These are phyloP conservation scores for Amphipyra berbera DNA, from an alignment of 2,888 invertebrate species.

Conservation along the genomic window DNA sequence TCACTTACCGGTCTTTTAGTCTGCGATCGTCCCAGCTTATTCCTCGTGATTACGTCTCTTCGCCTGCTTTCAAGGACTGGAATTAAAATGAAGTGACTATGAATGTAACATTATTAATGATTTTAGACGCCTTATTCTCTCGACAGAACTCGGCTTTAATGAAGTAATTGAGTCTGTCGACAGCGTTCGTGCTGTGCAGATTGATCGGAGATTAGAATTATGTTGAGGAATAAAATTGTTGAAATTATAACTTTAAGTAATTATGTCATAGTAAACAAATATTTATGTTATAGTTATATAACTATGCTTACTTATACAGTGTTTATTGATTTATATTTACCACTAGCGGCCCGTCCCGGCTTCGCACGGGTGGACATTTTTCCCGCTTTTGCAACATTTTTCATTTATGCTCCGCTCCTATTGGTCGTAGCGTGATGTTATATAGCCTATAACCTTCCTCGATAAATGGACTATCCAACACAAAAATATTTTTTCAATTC, in stretches of 20 bases:
- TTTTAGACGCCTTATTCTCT: slow-evolving; percentile 56
- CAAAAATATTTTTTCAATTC: too few species aligned
- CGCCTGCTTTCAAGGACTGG: slow-evolving; percentile 61
- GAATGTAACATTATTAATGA: slow-evolving; percentile 67
- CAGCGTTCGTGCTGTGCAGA: slow-evolving; percentile 37
- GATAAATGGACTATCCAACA: too few species aligned
- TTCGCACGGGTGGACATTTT: too few species aligned
- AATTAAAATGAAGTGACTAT: slow-evolving; percentile 68
- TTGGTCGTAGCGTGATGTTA: too few species aligned
- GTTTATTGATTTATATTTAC: too few species aligned
- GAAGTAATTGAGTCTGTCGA: slow-evolving; percentile 51
- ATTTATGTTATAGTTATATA: background rate
- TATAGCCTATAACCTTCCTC: too few species aligned
- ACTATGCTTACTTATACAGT: too few species aligned
- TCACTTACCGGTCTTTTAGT: slow-evolving; percentile 32
- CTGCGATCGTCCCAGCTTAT: slow-evolving; percentile 43
- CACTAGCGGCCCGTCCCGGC: too few species aligned
- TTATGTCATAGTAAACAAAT: background rate
- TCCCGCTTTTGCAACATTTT: too few species aligned
- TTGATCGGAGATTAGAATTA: slow-evolving; percentile 35
- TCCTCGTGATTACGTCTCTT: slow-evolving; percentile 66
- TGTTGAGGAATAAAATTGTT: slow-evolving; percentile 6
- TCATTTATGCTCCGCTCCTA: too few species aligned
- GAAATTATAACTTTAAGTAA: background rate
- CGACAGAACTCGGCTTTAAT: slow-evolving; percentile 47